phyloP scores from a whole-genome alignment of 2,888 invertebrate species.

The Drosophila histrio region DNA sequence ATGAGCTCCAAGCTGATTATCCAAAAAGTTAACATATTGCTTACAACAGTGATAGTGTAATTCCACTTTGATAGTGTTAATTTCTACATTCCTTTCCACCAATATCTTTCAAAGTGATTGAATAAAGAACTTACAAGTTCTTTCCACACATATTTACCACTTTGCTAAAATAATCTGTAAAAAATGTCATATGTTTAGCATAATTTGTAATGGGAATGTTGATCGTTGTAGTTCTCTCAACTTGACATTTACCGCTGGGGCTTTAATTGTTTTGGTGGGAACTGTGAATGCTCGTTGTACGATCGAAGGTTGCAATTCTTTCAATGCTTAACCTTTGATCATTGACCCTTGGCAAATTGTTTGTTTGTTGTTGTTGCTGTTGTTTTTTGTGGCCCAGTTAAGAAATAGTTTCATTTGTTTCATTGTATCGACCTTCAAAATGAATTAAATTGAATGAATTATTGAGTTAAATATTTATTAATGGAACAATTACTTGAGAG shows the following conservation, averaged over 20 bases:
- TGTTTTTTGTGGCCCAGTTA: background rate
- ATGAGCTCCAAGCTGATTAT: too few species aligned
- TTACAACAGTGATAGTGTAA: too few species aligned
- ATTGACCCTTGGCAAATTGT: conserved; percentile 9
- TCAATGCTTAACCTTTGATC: background rate
- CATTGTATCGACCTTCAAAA: background rate
- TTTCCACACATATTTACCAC: background rate
- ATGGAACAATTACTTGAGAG: background rate
- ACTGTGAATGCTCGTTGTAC: background rate
- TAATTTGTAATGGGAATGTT: background rate
- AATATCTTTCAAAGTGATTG: too few species aligned
- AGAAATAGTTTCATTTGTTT: background rate
- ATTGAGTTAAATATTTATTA: conserved; percentile 2
- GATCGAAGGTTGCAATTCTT: conserved; percentile 4
- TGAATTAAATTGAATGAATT: background rate
- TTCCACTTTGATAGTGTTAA: too few species aligned
- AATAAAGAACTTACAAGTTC: background rate
- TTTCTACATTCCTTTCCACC: too few species aligned
- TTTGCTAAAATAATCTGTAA: background rate
- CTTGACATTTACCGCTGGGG: background rate
- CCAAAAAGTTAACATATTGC: too few species aligned
- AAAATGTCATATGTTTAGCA: background rate
- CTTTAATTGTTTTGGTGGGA: background rate
- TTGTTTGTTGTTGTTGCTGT: background rate
- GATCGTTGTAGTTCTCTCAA: background rate